These are phyloP conservation scores for Arenaria interpres DNA, from an alignment of 2,113 vertebrate species.

Conservation along the genomic window DNA sequence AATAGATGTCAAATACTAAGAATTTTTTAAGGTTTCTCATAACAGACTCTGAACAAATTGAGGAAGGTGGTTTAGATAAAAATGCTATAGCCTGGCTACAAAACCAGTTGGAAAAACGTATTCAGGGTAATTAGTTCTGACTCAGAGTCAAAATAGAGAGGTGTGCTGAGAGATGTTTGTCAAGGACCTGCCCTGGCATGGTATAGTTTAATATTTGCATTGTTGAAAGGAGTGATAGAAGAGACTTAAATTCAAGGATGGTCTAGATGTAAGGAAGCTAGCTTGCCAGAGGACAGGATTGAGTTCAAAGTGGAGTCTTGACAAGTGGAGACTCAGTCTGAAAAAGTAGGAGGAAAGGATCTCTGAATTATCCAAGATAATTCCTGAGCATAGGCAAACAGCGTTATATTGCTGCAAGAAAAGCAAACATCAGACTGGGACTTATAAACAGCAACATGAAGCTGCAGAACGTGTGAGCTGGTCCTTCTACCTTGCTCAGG, in stretches of 20 bases:
- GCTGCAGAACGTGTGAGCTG: neutral
- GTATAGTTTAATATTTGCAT: neutral
- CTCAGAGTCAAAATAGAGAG: neutral
- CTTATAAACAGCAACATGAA: neutral
- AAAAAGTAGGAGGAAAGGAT: neutral
- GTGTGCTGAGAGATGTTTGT: neutral
- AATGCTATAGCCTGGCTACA: neutral
- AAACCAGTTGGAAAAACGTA: neutral
- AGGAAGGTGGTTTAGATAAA: neutral
- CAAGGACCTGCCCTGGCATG: neutral
- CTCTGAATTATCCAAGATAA: neutral
- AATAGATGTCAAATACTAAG: neutral
- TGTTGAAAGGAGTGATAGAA: neutral
- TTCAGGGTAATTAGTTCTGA: neutral
- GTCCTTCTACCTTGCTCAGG: neutral
- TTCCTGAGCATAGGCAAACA: neutral
- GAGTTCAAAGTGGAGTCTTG: neutral
- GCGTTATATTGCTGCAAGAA: neutral
- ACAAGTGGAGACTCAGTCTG: neutral
- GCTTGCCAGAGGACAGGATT: neutral
- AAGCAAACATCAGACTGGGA: neutral
- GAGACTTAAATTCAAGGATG: neutral
- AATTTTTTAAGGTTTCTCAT: neutral
- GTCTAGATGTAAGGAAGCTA: neutral
- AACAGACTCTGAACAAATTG: neutral